These are phyloP conservation scores for Microctenopoma steveboyesi DNA, from an alignment of 2,797 vertebrate species.

Conservation along the genomic window DNA sequence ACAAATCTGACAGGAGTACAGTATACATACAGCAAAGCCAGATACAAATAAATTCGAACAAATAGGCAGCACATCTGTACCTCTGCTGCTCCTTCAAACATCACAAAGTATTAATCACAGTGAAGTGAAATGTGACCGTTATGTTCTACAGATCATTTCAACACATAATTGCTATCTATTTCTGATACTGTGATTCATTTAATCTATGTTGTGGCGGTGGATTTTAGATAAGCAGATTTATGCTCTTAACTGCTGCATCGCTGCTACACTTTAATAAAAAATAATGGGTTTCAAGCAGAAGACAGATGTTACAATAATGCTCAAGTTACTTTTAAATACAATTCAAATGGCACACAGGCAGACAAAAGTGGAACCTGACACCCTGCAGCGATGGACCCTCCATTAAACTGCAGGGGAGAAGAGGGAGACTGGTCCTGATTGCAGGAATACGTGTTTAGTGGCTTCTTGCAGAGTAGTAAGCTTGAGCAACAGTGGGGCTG, in stretches of 20 bases:
- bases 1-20: too few species aligned
- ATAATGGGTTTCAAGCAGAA: slow-evolving; percentile 54
- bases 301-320: slow-evolving; percentile 38
- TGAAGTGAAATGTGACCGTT: slow-evolving; percentile 12
- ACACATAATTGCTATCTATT: slow-evolving; percentile 38
- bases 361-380: slow-evolving; percentile 48
- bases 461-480: slow-evolving; percentile 17
- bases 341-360: slow-evolving; percentile 26
- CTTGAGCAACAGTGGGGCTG: slow-evolving; percentile 22
- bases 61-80: background rate
- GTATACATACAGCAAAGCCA: too few species aligned
- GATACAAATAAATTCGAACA: too few species aligned
- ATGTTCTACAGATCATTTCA: slow-evolving; percentile 39
- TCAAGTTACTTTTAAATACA: slow-evolving; percentile 56
- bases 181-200: slow-evolving; percentile 45
- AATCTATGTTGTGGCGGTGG: slow-evolving; percentile 53
- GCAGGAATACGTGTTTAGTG: slow-evolving; percentile 15
- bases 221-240: slow-evolving; percentile 64
- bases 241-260: slow-evolving; percentile 38
- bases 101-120: slow-evolving; percentile 1
- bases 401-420: background rate
- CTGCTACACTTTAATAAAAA: slow-evolving; percentile 56
- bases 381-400: slow-evolving; percentile 10
- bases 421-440: slow-evolving; percentile 5
- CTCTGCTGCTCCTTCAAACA: background rate